Conservation (phyloP, 1,140 invertebrate species). For the Drusus annulatus region DNA sequence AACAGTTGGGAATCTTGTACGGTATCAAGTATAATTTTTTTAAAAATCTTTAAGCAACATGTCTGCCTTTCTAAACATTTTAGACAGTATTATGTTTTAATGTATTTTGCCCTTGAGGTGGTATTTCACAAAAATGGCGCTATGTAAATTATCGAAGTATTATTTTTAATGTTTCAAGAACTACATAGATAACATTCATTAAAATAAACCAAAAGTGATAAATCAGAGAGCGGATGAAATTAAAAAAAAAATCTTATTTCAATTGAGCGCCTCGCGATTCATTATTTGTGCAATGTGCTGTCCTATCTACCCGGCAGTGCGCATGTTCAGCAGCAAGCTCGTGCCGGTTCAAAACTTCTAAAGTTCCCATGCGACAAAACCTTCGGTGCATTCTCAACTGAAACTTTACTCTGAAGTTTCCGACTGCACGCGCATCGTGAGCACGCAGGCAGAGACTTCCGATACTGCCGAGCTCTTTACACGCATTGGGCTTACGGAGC, state of each 20-base stretch:
- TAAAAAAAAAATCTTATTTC: neutral
- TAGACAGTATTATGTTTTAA: too few species aligned
- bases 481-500: neutral
- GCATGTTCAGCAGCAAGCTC: constrained; percentile 11
- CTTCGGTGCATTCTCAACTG: constrained; percentile 21
- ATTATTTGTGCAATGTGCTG: neutral
- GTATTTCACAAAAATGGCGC: too few species aligned
- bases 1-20: too few species aligned
- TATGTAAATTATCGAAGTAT: too few species aligned
- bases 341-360: constrained; percentile 8
- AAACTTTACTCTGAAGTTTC: constrained; percentile 36
- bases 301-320: neutral
- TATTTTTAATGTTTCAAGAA: too few species aligned
- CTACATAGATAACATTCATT: neutral
- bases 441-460: constrained; percentile 15
- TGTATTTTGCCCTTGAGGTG: too few species aligned
- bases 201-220: neutral
- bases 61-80: too few species aligned
- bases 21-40: too few species aligned
- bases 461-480: neutral
- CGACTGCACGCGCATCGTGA: constrained; percentile 2
- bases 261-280: neutral
- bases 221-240: too few species aligned
- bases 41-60: too few species aligned
- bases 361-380: constrained; percentile 36